Conservation (phyloP, 2,888 invertebrate species). For the Drosophila barbarae region DNA sequence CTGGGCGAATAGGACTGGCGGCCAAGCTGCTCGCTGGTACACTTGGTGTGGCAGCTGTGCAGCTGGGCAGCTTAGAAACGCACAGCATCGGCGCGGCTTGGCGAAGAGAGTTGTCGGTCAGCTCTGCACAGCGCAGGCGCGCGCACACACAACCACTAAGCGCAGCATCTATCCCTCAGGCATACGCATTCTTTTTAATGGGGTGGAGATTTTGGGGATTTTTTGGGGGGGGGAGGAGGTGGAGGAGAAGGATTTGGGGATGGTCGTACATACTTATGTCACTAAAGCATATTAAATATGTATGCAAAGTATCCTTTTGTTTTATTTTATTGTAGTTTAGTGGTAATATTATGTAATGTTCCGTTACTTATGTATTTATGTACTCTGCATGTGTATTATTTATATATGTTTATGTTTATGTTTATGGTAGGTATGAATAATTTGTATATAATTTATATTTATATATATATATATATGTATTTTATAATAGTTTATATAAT, state of each 20-base stretch:
- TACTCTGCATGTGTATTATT: constrained; percentile 47
- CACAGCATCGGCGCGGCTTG: constrained; percentile 33
- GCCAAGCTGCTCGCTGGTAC: constrained; percentile 18
- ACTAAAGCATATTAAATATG: constrained; percentile 67
- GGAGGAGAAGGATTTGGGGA: constrained; percentile 10
- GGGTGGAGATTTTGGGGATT: neutral
- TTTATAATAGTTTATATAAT: constrained; percentile 52
- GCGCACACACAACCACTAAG: neutral
- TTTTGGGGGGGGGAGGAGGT: too few species aligned
- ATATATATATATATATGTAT: constrained; percentile 41
- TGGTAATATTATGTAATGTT: constrained; percentile 49
- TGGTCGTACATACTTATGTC: constrained; percentile 53
- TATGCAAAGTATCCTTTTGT: constrained; percentile 44
- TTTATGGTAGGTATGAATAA: constrained; percentile 48
- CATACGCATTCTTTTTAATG: constrained; percentile 28
- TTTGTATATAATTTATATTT: constrained; percentile 42
- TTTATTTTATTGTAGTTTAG: constrained; percentile 42
- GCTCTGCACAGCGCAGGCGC: constrained; percentile 1
- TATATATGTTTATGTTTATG: constrained; percentile 38
- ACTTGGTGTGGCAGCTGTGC: constrained; percentile 47
- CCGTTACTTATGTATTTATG: constrained; percentile 47
- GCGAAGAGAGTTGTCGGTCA: constrained; percentile 20
- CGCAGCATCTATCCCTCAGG: constrained; percentile 7
- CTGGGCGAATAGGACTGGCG: constrained; percentile 39
- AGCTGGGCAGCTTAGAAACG: constrained; percentile 1